Evolutionary conservation across 2,888 invertebrate genomes (phyloP).

Genomic region (Arrhopalites spinosus): DNA sequence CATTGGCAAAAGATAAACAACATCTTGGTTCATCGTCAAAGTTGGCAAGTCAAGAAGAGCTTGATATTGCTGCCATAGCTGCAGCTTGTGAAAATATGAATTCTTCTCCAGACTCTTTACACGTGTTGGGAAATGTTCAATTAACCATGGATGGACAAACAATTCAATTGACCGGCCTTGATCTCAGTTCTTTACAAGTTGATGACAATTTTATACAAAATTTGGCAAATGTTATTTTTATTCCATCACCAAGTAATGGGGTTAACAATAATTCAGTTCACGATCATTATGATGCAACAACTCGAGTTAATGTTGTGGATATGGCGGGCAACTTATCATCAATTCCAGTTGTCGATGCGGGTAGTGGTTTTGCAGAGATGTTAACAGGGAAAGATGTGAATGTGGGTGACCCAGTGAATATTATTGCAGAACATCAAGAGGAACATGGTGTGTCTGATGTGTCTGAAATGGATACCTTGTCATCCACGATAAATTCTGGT

Average conservation of each 20-base stretch:
- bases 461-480: neutral
- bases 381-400: constrained; percentile 35
- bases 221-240: constrained; percentile 58
- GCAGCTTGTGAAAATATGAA: constrained; percentile 16
- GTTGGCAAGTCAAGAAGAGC: neutral
- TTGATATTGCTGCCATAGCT: constrained; percentile 30
- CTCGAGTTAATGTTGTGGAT: neutral
- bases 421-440: neutral
- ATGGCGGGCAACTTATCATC: no score
- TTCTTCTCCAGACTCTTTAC: constrained; percentile 42
- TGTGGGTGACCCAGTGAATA: constrained; percentile 4
- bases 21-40: neutral
- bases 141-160: constrained; percentile 57
- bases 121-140: constrained; percentile 59
- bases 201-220: constrained; percentile 62
- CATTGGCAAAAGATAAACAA: constrained; percentile 4
- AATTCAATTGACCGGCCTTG: constrained; percentile 60
- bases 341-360: neutral
- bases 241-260: constrained; percentile 51
- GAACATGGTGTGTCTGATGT: neutral
- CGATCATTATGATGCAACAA: neutral
- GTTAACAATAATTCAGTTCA: neutral
- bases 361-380: constrained; percentile 19
- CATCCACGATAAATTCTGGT: neutral
- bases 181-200: constrained; percentile 62